A percentile compares a stretch with the other conserved stretches of the same genome.
These are phyloP conservation scores for Kryptolebias ocellatus DNA, from an alignment of 2,797 vertebrate species.

Conservation along the genomic window DNA sequence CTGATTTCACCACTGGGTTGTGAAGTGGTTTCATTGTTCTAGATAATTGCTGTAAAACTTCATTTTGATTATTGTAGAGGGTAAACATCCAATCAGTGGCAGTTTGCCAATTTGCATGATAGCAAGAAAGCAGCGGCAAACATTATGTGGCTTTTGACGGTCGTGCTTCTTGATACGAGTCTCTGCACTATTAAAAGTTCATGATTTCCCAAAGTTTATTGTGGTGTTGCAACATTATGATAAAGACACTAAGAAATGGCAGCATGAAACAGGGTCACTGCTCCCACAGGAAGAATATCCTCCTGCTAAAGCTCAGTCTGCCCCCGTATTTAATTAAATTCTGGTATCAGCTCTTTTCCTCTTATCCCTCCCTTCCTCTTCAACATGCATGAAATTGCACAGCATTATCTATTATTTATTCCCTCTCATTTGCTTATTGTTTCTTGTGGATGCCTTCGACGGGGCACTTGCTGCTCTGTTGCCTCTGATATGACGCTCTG, in stretches of 20 bases:
- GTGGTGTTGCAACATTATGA: constrained; percentile 49
- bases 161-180: constrained; percentile 21
- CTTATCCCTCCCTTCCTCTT: constrained; percentile 74
- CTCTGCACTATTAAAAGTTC: constrained; percentile 43
- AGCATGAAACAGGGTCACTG: constrained; percentile 74
- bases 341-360: constrained; percentile 73
- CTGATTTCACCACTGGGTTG: no score
- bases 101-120: not conserved
- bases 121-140: constrained; percentile 33
- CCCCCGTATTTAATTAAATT: constrained; percentile 83
- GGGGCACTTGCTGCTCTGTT: constrained; percentile 64
- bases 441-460: constrained; percentile 75
- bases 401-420: constrained; percentile 82
- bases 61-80: no score
- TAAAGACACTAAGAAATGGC: constrained; percentile 58
- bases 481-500: constrained; percentile 67
- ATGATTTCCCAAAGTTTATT: constrained; percentile 43
- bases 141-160: constrained; percentile 33
- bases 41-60: no score
- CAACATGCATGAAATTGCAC: constrained; percentile 80
- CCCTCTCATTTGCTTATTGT: constrained; percentile 79
- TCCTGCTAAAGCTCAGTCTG: constrained; percentile 77
- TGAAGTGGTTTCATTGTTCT: no score
- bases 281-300: constrained; percentile 71
- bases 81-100: not conserved